Percentiles rank a stretch among this genome's conserved stretches.
Evolutionary conservation across 2,888 invertebrate species (phyloP).

Genomic region (Leuctra nigra): DNA sequence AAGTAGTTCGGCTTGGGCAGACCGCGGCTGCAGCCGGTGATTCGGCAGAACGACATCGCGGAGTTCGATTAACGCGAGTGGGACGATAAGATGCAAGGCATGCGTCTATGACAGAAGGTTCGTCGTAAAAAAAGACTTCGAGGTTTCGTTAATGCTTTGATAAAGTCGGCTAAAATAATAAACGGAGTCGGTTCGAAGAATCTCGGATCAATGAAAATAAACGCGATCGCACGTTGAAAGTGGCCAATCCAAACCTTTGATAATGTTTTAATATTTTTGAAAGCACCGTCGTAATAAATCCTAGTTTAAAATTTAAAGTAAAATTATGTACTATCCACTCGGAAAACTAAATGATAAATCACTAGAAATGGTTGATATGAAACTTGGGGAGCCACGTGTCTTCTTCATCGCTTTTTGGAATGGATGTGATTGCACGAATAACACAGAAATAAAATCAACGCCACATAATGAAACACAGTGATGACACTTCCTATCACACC

Average conservation of each 20-base stretch:
- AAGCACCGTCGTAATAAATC: not conserved
- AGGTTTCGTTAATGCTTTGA: not conserved
- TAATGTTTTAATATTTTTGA: not conserved
- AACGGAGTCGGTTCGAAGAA: not conserved
- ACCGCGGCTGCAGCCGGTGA: constrained; percentile 71
- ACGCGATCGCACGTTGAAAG: not conserved
- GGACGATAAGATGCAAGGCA: too few relatives aligned
- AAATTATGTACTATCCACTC: too few relatives aligned
- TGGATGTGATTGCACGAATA: not conserved
- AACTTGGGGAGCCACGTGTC: too few relatives aligned
- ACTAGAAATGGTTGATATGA: too few relatives aligned
- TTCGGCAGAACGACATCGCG: constrained; percentile 67
- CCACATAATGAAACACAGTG: not conserved
- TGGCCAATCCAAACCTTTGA: not conserved
- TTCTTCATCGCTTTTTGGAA: constrained; percentile 2
- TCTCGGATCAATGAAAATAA: not conserved
- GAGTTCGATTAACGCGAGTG: too few relatives aligned
- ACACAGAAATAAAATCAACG: not conserved
- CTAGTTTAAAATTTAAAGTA: not conserved
- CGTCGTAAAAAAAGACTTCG: not conserved
- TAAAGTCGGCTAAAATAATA: not conserved
- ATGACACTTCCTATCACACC: not conserved
- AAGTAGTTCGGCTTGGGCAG: constrained; percentile 78
- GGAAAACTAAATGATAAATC: too few relatives aligned
- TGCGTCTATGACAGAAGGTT: too few relatives aligned